Percentiles rank a stretch among this genome's conserved stretches.
These are phyloP conservation scores for Cremastobaeus sp. DNA, from an alignment of 2,888 invertebrate species.

Conservation along the genomic window DNA sequence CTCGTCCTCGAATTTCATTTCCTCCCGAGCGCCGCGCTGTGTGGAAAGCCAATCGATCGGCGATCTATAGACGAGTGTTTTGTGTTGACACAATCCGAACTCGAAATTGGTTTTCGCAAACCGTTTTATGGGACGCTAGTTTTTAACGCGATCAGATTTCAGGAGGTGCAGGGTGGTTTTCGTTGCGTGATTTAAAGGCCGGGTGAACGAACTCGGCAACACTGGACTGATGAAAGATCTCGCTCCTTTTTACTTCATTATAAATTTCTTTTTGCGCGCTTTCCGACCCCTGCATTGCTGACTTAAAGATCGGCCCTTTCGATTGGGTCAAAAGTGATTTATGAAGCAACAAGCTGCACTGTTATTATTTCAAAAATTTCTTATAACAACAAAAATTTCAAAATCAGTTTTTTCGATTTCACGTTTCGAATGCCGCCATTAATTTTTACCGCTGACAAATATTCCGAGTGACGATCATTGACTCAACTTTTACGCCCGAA, in stretches of 20 bases:
- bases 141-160: conserved; percentile 21
- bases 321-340: background rate
- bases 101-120: background rate
- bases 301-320: background rate
- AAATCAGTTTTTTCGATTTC: too few relatives aligned
- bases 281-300: background rate
- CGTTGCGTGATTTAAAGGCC: conserved; percentile 41
- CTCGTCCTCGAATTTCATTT: background rate
- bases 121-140: background rate
- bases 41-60: too few relatives aligned
- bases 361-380: too few relatives aligned
- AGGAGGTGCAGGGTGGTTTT: conserved; percentile 17
- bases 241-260: conserved; percentile 6
- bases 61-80: too few relatives aligned
- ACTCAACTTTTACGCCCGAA: conserved; percentile 15
- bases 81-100: background rate
- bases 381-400: too few relatives aligned
- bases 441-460: background rate
- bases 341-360: too few relatives aligned
- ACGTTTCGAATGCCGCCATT: background rate
- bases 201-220: conserved; percentile 34
- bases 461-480: background rate
- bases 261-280: background rate
- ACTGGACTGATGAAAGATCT: conserved; percentile 16
- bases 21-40: too few relatives aligned